A percentile compares a stretch with the other conserved stretches of the same genome.
phyloP scores from a whole-genome alignment of 2,113 vertebrate genomes.

The Odontophorus gujanensis region DNA sequence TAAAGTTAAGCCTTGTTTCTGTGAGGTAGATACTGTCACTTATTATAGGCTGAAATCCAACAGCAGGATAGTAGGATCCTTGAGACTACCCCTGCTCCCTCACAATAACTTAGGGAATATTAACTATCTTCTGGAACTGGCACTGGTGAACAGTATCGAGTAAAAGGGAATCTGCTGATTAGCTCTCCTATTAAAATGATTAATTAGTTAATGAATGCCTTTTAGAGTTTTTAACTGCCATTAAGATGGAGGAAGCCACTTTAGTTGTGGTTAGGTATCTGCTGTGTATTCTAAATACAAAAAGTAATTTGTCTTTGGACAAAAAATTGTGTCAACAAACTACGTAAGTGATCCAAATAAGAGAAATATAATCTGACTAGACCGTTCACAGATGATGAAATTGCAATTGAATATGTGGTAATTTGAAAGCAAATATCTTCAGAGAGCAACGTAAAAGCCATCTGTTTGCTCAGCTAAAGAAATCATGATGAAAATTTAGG shows the following conservation, averaged over 20 bases:
- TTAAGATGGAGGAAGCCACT: not conserved
- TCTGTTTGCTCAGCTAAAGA: not conserved
- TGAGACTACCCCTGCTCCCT: not conserved
- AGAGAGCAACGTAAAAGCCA: not conserved
- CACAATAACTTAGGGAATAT: constrained; percentile 7
- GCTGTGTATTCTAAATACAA: not conserved
- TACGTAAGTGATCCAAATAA: not conserved
- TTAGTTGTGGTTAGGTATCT: not conserved
- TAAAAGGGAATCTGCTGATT: constrained; percentile 46
- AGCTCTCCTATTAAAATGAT: not conserved
- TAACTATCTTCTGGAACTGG: not conserved
- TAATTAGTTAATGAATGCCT: constrained; percentile 41
- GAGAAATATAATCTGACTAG: not conserved
- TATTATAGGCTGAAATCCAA: not conserved
- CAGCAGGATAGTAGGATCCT: not conserved
- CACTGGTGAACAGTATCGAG: constrained; percentile 14
- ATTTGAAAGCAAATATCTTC: not conserved
- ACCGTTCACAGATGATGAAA: not conserved
- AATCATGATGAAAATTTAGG: not conserved
- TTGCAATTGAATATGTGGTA: not conserved
- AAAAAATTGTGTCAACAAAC: not conserved
- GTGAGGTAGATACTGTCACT: not conserved
- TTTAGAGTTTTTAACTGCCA: not conserved
- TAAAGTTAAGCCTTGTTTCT: not conserved
- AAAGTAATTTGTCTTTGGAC: not conserved